Base-by-base conservation (phyloP, 1,140 invertebrate genomes). In the Penaeus chinensis region DNA sequence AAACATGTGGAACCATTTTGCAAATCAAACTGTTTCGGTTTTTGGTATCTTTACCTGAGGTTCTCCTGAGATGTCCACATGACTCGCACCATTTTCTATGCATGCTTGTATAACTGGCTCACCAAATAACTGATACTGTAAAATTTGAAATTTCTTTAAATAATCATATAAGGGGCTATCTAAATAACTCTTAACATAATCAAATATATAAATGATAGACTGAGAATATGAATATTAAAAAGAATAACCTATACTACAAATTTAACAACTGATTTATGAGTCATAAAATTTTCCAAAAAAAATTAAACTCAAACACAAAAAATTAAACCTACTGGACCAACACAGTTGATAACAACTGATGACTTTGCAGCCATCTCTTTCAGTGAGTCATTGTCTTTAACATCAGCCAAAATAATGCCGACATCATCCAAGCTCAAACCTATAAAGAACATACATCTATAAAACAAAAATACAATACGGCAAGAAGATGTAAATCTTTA, bases 1-100 rank as follows among this genome's bases (percentile, higher is more conserved):
- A 16, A 13, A 32, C 24, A n/a, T 2, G 5, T 18, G 8, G 19
- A 24, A 32, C 2, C 27, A 32, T 74, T 19, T 77, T 2, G 22
- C 66, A 71, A 54, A 32, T 78, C 0, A 60, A 19, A 20, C 13
- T 22, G 3, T 1, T 19, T 0, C 2, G n/a, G 27, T 79, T 19
- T n/a, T 20, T 32, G 20, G 5, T 32, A 60, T 37, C 16, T 11
- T 27, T 65, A 89, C 88, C 78, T 84, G 94, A 3, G 97, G 95
- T 93, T 99, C 98, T 22, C 96, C 98, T 92, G 95, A 96, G 20
- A 99, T 95, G 93, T 99, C 98, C 11, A 99, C 94, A 92, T 98
- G 95, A 93, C 97, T 95, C 0, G 97, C 95, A 84, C 94, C 94
- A 82, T 94, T 94, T 79, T 95, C 95, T 76, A 99, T 94, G 90